Evolutionary conservation across 1,140 invertebrate species (phyloP).

Genomic region (Panulirus ornatus): DNA sequence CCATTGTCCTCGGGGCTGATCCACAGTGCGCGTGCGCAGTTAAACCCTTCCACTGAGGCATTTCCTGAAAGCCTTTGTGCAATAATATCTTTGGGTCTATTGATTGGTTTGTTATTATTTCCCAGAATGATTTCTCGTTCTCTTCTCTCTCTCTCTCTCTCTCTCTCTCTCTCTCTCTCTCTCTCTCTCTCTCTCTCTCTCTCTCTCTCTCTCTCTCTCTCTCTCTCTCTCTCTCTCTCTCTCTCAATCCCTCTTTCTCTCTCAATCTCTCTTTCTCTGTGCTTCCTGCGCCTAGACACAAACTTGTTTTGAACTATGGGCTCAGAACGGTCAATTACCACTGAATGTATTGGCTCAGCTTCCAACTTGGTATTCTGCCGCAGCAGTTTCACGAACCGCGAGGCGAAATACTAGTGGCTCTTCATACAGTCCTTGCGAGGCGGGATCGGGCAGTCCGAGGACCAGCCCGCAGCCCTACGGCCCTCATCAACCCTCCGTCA

Average conservation of each 20-base stretch:
- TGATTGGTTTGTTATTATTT: constrained; percentile 40
- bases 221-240: background rate
- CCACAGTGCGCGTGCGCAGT: constrained; percentile 1
- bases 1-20: background rate
- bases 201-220: constrained; percentile 14
- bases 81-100: constrained; percentile 41
- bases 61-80: constrained; percentile 39
- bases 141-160: constrained; percentile 21
- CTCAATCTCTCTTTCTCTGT: background rate
- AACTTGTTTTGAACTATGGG: constrained; percentile 62
- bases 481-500: too few relatives aligned
- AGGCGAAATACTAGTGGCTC: constrained; percentile 57
- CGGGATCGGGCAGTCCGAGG: constrained; percentile 22
- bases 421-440: constrained; percentile 33
- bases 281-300: constrained; percentile 44
- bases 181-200: constrained; percentile 21
- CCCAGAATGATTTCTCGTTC: constrained; percentile 27
- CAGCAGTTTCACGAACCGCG: constrained; percentile 66
- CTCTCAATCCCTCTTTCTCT: background rate
- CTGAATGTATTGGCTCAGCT: constrained; percentile 59
- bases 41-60: constrained; percentile 4
- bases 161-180: constrained; percentile 1
- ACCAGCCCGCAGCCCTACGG: too few relatives aligned
- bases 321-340: constrained; percentile 63
- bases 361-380: constrained; percentile 68